Evolutionary conservation across 2,888 invertebrate species (phyloP), one percentile per base, ranked within the genome.

Genomic region (Drosophila parthenogenetica): DNA sequence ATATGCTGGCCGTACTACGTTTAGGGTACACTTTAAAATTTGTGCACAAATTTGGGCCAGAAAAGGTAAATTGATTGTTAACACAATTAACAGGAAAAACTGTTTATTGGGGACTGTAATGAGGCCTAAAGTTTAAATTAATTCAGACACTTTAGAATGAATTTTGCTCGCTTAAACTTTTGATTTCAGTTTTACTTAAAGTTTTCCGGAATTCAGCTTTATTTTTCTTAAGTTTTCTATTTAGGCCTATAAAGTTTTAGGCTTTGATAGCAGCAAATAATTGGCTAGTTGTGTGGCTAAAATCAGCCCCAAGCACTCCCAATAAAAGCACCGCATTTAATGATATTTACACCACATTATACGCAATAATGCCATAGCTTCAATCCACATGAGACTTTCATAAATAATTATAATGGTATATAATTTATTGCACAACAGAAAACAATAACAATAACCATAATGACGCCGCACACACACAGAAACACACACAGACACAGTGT

Each of bases 391-490:
- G 70, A 37, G 62, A 59, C 67, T 77, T 67, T 69, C 67, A 83
- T 81, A 76, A 83, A 86, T 81, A 76, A 84, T 81, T 79, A 79
- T 74, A 50, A 84, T 81, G 75, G 71, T 67, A 68, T 76, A 85
- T 85, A 78, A 87, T 87, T 85, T 85, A 85, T 85, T 69, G 75
- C 69, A 67, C 75, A 73, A 63, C 17, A 42, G 17, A 57, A 61
- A 69, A 75, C 74, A 74, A 81, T 68, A 81, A 76, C 79, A 79
- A 79, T 72, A 75, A 77, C 58, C 67, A 64, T 72, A 79, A 69
- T 73, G 70, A 77, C 59, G 58, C 46, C 53, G 57, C 45, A 59
- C 45, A 48, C 59, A 51, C 32, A 55, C 29, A 43, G 62, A 46
- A 40, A 54, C 61, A 57, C 37, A 37, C 29, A 39, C 14, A 55